phyloP scores from a whole-genome alignment of 1,140 invertebrate genomes.

The Drosophila sp. region DNA sequence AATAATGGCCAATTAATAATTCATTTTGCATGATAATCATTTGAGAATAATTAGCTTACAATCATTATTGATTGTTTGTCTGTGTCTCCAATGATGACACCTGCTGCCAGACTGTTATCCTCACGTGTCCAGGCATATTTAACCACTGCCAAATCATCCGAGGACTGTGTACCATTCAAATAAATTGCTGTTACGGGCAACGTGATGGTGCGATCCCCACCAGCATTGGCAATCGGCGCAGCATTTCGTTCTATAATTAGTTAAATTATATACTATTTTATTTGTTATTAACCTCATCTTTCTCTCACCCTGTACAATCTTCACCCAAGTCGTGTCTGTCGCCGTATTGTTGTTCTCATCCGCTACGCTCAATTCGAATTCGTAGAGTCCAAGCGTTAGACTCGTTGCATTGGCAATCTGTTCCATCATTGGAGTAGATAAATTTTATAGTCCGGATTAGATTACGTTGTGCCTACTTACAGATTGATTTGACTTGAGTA shows the following conservation, averaged over 20 bases:
- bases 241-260: slow-evolving; percentile 91
- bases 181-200: slow-evolving; percentile 91
- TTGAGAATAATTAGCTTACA: slow-evolving; percentile 86
- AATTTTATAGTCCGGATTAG: neutral
- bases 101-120: slow-evolving; percentile 92
- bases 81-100: slow-evolving; percentile 90
- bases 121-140: slow-evolving; percentile 94
- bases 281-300: no score
- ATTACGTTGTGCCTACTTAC: slow-evolving; percentile 80
- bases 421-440: neutral
- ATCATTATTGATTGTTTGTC: slow-evolving; percentile 91
- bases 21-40: no score
- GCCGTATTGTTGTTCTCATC: slow-evolving; percentile 93
- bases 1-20: no score
- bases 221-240: slow-evolving; percentile 94
- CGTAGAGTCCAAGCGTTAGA: slow-evolving; percentile 93
- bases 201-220: slow-evolving; percentile 91
- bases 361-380: slow-evolving; percentile 92
- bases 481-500: slow-evolving; percentile 82
- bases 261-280: no score
- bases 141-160: slow-evolving; percentile 94
- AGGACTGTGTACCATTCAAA: slow-evolving; percentile 94
- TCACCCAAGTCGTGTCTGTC: slow-evolving; percentile 89
- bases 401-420: slow-evolving; percentile 90
- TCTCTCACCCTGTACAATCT: slow-evolving; percentile 94